Evolutionary conservation across 2,888 invertebrate species (phyloP).

Genomic region (Aethes cnicana): DNA sequence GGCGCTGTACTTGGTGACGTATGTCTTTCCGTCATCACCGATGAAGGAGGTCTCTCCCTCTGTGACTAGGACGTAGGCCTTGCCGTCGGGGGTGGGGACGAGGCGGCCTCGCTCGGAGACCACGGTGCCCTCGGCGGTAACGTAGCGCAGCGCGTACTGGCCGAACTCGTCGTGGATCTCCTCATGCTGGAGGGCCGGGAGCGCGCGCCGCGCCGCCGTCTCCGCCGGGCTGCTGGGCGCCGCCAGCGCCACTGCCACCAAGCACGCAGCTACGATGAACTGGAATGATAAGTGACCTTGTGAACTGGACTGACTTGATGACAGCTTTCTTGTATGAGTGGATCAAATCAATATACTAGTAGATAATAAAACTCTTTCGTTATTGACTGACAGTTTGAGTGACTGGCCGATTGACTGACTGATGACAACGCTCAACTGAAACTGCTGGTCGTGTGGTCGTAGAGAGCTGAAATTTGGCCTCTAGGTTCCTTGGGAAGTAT

Average conservation of each 20-base stretch:
- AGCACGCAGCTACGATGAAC: conserved; percentile 43
- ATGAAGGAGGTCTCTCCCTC: conserved; percentile 59
- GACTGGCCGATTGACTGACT: no score
- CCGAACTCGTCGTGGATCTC: conserved; percentile 55
- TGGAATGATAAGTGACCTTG: conserved; percentile 33
- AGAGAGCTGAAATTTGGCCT: no score
- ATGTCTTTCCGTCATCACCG: conserved; percentile 57
- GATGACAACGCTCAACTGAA: no score
- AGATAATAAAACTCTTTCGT: no score
- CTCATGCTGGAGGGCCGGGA: conserved; percentile 50
- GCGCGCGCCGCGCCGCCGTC: conserved; percentile 37
- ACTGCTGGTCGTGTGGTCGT: no score
- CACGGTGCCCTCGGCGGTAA: conserved; percentile 57
- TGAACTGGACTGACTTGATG: no score
- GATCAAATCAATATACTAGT: no score
- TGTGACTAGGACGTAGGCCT: conserved; percentile 48
- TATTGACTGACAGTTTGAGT: no score
- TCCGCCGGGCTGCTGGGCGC: conserved; percentile 40
- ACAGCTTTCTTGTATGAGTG: no score
- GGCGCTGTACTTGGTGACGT: conserved; percentile 57
- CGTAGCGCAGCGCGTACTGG: conserved; percentile 56
- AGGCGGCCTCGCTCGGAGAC: conserved; percentile 56
- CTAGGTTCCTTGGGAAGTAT: no score
- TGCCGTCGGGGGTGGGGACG: conserved; percentile 47
- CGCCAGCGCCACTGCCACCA: conserved; percentile 42